These are phyloP conservation scores for Agapornis canus DNA, from an alignment of 2,797 vertebrate genomes.

Conservation along the genomic window DNA sequence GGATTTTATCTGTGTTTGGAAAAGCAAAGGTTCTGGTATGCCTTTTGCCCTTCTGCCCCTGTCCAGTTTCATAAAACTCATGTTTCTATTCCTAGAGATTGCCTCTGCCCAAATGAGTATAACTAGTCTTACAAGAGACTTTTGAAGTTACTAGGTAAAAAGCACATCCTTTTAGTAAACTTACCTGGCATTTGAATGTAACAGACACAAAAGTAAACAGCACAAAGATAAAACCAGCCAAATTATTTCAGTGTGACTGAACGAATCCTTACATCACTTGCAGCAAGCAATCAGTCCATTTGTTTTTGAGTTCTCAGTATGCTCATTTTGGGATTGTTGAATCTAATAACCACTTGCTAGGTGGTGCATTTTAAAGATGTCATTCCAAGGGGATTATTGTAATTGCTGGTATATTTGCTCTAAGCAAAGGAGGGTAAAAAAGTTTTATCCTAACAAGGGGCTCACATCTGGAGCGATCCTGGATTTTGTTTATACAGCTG, in stretches of 20 bases:
- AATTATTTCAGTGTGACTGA: neutral
- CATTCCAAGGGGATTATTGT: neutral
- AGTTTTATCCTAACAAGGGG: neutral
- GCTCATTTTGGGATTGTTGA: neutral
- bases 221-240: neutral
- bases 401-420: neutral
- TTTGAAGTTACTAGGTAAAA: neutral
- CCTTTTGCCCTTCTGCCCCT: neutral
- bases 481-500: neutral
- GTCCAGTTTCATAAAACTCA: neutral
- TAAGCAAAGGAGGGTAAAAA: neutral
- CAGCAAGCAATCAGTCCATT: neutral
- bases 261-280: neutral
- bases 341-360: neutral
- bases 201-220: neutral
- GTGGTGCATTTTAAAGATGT: neutral
- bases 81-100: neutral
- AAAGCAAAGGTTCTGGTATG: constrained; percentile 5
- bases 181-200: neutral
- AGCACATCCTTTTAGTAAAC: neutral
- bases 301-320: neutral
- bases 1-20: constrained; percentile 9
- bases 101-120: neutral
- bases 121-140: neutral
- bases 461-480: neutral